These are phyloP conservation scores for Mactromeris polynyma DNA, from an alignment of 2,888 invertebrate genomes.

Conservation along the genomic window DNA sequence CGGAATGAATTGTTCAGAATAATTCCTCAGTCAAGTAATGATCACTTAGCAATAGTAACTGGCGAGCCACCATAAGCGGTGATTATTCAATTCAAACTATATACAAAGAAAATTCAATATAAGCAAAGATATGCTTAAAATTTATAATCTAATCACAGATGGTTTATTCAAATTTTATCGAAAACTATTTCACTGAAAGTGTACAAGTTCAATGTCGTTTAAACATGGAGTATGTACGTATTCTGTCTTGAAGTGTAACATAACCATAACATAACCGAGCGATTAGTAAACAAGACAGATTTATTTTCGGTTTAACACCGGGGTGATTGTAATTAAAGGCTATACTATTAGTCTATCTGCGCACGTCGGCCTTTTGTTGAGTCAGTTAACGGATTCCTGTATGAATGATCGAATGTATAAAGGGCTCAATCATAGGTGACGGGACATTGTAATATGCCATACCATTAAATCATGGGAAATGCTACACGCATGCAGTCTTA, in stretches of 20 bases:
- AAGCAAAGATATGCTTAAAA: slow-evolving; percentile 33
- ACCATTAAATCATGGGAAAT: background rate
- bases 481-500: background rate
- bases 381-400: background rate
- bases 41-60: background rate
- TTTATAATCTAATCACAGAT: slow-evolving; percentile 30
- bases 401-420: background rate
- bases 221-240: background rate
- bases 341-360: background rate
- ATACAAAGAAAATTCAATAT: slow-evolving; percentile 14
- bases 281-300: background rate
- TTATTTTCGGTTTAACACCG: slow-evolving; percentile 23
- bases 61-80: background rate
- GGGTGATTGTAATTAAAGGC: slow-evolving; percentile 2
- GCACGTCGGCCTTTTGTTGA: background rate
- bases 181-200: slow-evolving; percentile 8
- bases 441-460: background rate
- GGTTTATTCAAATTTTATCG: background rate
- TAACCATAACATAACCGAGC: background rate
- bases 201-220: background rate
- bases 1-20: background rate
- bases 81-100: background rate
- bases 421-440: background rate
- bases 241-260: background rate
- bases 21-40: background rate